These are phyloP conservation scores for Pterostichus niger DNA, from an alignment of 2,888 invertebrate species.

Conservation along the genomic window DNA sequence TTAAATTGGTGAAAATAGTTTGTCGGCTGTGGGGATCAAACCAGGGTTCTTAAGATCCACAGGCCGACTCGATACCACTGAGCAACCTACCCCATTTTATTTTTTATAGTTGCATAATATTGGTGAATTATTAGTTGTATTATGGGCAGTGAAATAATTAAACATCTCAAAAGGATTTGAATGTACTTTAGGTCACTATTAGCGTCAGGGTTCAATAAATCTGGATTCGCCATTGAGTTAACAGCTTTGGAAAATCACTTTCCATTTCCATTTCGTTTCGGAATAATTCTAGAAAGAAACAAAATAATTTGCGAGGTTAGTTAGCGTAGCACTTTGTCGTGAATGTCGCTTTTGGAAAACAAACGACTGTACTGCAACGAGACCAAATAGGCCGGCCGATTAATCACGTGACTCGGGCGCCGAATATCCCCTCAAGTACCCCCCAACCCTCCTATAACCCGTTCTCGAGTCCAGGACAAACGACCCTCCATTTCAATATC, in stretches of 20 bases:
- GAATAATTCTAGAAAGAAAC: conserved; percentile 37
- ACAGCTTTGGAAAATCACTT: conserved; percentile 12
- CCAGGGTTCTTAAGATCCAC: too few species aligned
- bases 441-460: conserved; percentile 13
- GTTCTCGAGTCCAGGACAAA: conserved; percentile 31
- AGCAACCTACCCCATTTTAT: too few species aligned
- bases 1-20: too few species aligned
- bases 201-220: too few species aligned
- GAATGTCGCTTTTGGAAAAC: conserved; percentile 29
- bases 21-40: too few species aligned
- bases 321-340: conserved; percentile 34
- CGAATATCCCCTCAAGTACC: background rate
- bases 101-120: too few species aligned
- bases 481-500: conserved; percentile 44
- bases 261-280: conserved; percentile 24
- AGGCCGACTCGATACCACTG: too few species aligned
- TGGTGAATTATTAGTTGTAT: too few species aligned
- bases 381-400: conserved; percentile 42
- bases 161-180: too few species aligned
- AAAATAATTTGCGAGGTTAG: conserved; percentile 55
- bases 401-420: conserved; percentile 29
- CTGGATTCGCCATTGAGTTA: too few species aligned
- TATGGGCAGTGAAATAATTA: too few species aligned
- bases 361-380: conserved; percentile 38
- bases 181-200: too few species aligned